Conservation (phyloP, 2,113 vertebrate genomes). For the Syngnathus floridae region DNA sequence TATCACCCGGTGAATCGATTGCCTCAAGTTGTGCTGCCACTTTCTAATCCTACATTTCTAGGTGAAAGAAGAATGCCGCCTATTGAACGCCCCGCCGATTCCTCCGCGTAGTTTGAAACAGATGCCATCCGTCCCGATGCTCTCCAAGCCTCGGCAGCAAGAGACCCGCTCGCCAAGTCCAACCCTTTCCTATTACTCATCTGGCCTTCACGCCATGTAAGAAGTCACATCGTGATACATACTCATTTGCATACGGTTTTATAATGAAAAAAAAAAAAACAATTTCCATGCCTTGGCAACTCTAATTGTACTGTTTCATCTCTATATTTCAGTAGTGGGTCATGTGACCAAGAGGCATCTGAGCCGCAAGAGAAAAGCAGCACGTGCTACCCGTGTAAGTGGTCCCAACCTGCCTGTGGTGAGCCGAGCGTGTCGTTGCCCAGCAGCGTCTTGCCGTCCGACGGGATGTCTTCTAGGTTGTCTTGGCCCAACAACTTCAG, state of each 20-base stretch:
- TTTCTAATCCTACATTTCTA: constrained; percentile 50
- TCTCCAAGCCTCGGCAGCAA: constrained; percentile 77
- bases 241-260: no score
- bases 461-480: constrained; percentile 74
- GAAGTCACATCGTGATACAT: constrained; percentile 35
- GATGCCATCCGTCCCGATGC: constrained; percentile 74
- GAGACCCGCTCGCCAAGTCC: constrained; percentile 93
- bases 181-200: constrained; percentile 96
- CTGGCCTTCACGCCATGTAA: constrained; percentile 95
- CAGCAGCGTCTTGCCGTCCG: constrained; percentile 64
- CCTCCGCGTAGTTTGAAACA: constrained; percentile 90
- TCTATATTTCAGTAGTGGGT: constrained; percentile 54
- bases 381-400: constrained; percentile 82
- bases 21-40: background rate
- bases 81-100: constrained; percentile 92
- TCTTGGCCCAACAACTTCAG: constrained; percentile 92
- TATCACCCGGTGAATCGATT: constrained; percentile 31
- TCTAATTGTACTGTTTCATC: background rate
- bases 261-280: no score
- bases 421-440: constrained; percentile 66
- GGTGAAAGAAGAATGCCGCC: constrained; percentile 96
- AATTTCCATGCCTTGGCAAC: background rate
- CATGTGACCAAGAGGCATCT: constrained; percentile 70
- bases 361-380: constrained; percentile 71
- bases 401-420: constrained; percentile 63